Base-by-base conservation (phyloP, 2,888 invertebrate genomes). In the Rhorus exstirpatorius region DNA sequence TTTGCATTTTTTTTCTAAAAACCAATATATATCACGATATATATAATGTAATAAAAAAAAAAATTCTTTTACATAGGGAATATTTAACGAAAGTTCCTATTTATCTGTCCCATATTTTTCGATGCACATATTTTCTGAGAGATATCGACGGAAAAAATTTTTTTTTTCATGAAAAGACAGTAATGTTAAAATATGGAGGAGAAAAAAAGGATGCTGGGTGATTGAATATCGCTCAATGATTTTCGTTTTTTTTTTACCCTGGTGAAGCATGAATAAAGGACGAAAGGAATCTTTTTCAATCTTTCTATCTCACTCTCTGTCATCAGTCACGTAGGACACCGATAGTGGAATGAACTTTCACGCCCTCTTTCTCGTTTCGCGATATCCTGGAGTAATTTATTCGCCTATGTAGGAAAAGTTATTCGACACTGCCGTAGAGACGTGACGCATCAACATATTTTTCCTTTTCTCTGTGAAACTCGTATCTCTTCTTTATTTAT, bases 311-410 rank as follows among this genome's bases (percentile, higher is more conserved):
- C 61, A 6, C 31, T 19, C 17, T 60, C 26, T n/a, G n/a, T 70
- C 68, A 44, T 61, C n/a, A 26, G 31, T 53, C 44, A 61, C 35
- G 60, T 46, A 35, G 14, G 24, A 78, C 44, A 78, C 14, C 53
- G n/a, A n/a, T n/a, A 17, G 35, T 8, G 53, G 38, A 60, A 74
- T 60, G n/a, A 14, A 26, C 21, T 55, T 46, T 38, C 21, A 10
- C 35, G 14, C 63, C 41, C 44, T 65, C 41, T 21, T 46, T n/a
- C n/a, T 31, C 31, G 17, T 31, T 67, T 26, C 31, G 10, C 3
- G 1, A 35, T 31, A 14, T 19, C 44, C 19, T 38, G n/a, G 10
- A 14, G 35, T 46, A 49, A 53, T 38, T 35, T 24, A 55, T 26
- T 63, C 35, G 21, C 8, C 7, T 35, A 41, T 44, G n/a, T 7